These are phyloP conservation scores for Champsocephalus gunnari DNA, from an alignment of 2,797 vertebrate species.

Conservation along the genomic window DNA sequence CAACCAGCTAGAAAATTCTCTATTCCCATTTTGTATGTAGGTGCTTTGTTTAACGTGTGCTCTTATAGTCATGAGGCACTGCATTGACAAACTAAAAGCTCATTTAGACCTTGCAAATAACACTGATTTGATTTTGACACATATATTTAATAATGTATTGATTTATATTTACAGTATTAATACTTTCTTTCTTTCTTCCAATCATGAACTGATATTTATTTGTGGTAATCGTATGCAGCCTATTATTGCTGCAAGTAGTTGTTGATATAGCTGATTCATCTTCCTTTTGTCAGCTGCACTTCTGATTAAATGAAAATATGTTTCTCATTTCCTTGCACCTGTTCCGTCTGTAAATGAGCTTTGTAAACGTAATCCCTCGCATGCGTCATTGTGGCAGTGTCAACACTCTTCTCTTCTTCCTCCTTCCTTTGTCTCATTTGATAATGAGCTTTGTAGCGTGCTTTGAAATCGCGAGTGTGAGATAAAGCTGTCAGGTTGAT, in stretches of 20 bases:
- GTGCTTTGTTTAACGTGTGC: too few relatives aligned
- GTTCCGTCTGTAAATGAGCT: constrained; percentile 60
- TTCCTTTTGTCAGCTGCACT: constrained; percentile 16
- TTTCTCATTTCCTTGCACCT: constrained; percentile 46
- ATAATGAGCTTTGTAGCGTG: constrained; percentile 64
- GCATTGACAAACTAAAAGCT: too few relatives aligned
- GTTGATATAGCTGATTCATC: constrained; percentile 7
- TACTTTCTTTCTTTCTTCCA: background rate
- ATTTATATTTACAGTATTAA: too few relatives aligned
- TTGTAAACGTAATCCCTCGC: constrained; percentile 49
- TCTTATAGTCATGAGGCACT: too few relatives aligned
- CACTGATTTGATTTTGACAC: too few relatives aligned
- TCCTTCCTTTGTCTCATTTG: constrained; percentile 65
- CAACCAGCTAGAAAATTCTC: too few relatives aligned
- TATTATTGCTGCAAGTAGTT: background rate
- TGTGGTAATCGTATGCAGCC: background rate
- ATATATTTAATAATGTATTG: too few relatives aligned
- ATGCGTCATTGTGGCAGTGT: constrained; percentile 28
- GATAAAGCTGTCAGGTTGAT: constrained; percentile 72
- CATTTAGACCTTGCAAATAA: too few relatives aligned
- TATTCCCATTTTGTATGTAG: too few relatives aligned
- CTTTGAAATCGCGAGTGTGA: constrained; percentile 58
- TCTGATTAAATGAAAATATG: constrained; percentile 51
- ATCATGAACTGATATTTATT: background rate
- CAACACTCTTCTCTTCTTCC: constrained; percentile 33